Percentiles rank a stretch among this genome's conserved stretches.
These are phyloP conservation scores for Prunella strophiata DNA, from an alignment of 2,797 vertebrate genomes.

Conservation along the genomic window DNA sequence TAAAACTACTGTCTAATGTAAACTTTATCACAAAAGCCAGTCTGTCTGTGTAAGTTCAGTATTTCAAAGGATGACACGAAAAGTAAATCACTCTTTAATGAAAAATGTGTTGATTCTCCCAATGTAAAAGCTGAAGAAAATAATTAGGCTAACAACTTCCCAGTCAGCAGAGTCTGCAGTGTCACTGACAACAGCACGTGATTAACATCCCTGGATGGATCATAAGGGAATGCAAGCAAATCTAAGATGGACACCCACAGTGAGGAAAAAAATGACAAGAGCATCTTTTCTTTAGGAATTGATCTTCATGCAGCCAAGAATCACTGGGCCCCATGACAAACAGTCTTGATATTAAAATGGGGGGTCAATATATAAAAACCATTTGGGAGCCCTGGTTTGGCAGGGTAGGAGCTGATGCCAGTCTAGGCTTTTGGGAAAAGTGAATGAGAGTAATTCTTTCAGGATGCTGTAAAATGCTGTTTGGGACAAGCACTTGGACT, in stretches of 20 bases:
- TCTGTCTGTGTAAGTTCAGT: not conserved
- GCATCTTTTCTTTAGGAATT: not conserved
- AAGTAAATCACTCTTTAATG: not conserved
- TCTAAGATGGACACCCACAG: not conserved
- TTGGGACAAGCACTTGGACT: not conserved
- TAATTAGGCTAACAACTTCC: not conserved
- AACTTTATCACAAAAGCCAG: not conserved
- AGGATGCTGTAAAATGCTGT: not conserved
- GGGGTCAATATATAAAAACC: not conserved
- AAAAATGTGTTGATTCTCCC: not conserved
- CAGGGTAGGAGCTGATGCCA: not conserved
- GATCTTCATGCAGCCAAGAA: not conserved
- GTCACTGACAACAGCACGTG: not conserved
- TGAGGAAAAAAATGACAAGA: not conserved
- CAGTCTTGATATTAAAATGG: not conserved
- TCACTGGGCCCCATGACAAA: not conserved
- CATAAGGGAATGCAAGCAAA: not conserved
- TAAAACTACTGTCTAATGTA: not conserved
- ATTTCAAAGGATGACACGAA: not conserved
- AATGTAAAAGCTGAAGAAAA: not conserved
- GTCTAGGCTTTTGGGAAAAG: not conserved
- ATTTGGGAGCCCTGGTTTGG: not conserved
- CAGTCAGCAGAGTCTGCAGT: not conserved
- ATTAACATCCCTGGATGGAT: not conserved
- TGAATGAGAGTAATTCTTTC: not conserved